Evolutionary conservation across 1,140 invertebrate species (phyloP), one percentile per base, ranked within the genome.

Genomic region (Uloborus diversus): DNA sequence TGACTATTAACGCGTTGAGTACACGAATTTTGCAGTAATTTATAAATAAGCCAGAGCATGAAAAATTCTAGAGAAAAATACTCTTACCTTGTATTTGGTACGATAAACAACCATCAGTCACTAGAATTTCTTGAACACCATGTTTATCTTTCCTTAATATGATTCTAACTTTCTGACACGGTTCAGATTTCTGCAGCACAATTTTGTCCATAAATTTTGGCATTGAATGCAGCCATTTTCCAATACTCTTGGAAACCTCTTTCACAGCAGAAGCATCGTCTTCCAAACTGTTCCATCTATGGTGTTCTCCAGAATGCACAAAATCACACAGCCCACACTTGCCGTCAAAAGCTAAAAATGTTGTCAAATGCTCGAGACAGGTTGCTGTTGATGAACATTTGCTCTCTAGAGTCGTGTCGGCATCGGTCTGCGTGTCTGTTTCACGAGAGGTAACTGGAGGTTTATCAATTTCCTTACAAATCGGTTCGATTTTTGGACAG

Each of bases 71-170:
- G 7, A 62, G 20, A 62, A 27, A 13, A 33, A 17, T 33, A 33
- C 5, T n/a, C 68, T 61, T 59, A 75, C 71, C 71, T 64, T 75
- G 27, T 42, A 75, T 75, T 47, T 75, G 59, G 25, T 28, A 64
- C 1, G 59, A 49, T 7, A 17, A 17, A 17, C 9, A 23, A 14
- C 59, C 71, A 53, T 75, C 61, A 4, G 59, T 25, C 17, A 64
- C 32, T 23, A 64, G n/a, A 64, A 75, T 64, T 35, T 75, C 59
- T 27, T 75, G 57, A n/a, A 64, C 11, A 14, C 71, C 59, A 51
- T 17, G 5, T 53, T 17, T 23, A n/a, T 53, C 71, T 35, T 53
- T 64, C 14, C 47, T 51, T 32, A 64, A n/a, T 13, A 61, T 33
- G 5, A 73, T 49, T 32, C 68, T 57, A 11, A 62, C 11, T 23